phyloP scores from a whole-genome alignment of 2,888 invertebrate species.

The Caenorhabditis angaria region DNA sequence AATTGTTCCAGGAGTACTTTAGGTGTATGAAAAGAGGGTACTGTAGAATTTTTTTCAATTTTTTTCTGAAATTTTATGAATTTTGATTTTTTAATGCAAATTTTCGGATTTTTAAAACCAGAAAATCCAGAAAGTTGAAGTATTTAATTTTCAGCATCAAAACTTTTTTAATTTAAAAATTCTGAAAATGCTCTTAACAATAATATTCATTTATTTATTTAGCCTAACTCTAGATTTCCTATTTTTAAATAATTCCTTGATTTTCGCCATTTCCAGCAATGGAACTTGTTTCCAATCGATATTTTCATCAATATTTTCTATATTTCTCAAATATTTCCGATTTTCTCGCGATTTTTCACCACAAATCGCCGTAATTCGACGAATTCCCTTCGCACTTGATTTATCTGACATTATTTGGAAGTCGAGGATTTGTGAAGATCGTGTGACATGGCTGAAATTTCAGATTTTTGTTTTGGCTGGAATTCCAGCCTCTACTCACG shows the following conservation, averaged over 20 bases:
- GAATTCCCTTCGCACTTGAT: conserved; percentile 22
- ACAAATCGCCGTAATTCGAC: conserved; percentile 33
- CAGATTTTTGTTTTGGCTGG: not conserved
- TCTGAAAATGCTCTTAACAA: no score
- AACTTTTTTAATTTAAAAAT: no score
- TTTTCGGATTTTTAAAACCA: no score
- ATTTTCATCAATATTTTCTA: conserved; percentile 17
- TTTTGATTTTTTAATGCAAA: no score
- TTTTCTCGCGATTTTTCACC: conserved; percentile 25
- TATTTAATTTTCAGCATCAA: no score
- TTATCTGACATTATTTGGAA: conserved; percentile 36
- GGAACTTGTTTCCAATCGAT: conserved; percentile 37
- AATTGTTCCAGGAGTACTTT: no score
- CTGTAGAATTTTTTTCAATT: no score
- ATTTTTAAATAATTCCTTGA: not conserved
- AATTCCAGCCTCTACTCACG: no score
- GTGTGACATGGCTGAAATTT: conserved; percentile 29
- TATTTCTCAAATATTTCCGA: conserved; percentile 18
- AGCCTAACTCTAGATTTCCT: not conserved
- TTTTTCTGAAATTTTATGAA: no score
- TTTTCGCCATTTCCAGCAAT: conserved; percentile 7
- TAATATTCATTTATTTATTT: no score
- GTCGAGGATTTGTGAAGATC: conserved; percentile 11
- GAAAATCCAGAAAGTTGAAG: no score
- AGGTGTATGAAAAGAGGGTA: no score